Evolutionary conservation across 2,888 invertebrate genomes (phyloP).

Genomic region (Mythimna lalbum): DNA sequence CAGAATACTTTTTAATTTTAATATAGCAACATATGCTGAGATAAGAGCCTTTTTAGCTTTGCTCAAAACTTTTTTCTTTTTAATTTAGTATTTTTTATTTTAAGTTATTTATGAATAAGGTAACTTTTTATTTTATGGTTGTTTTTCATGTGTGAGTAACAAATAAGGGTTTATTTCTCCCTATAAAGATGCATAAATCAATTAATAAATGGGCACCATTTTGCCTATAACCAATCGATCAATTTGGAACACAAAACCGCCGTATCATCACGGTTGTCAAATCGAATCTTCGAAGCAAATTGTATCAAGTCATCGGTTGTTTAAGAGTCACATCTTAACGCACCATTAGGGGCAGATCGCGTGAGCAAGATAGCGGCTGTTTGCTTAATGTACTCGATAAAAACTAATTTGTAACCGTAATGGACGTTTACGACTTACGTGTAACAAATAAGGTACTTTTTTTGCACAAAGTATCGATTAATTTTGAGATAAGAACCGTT

Average conservation of each 20-base stretch:
- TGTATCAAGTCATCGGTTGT: conserved; percentile 84
- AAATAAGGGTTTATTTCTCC: too few relatives aligned
- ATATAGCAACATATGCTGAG: too few relatives aligned
- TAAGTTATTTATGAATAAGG: too few relatives aligned
- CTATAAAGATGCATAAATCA: not conserved
- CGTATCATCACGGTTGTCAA: conserved; percentile 66
- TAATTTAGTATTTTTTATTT: too few relatives aligned
- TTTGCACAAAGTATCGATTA: not conserved
- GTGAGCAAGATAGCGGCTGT: conserved; percentile 84
- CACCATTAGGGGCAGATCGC: conserved; percentile 87
- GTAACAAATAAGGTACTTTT: conserved; percentile 25
- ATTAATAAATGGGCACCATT: not conserved
- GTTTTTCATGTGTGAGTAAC: too few relatives aligned
- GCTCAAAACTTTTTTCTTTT: too few relatives aligned
- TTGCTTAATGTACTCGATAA: conserved; percentile 86
- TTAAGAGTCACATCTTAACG: conserved; percentile 84
- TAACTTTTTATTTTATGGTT: too few relatives aligned
- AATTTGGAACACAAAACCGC: conserved; percentile 52
- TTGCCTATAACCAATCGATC: conserved; percentile 12
- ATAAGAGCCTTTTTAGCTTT: too few relatives aligned
- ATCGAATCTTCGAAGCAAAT: conserved; percentile 75
- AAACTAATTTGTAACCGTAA: conserved; percentile 82
- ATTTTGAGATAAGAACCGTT: not conserved
- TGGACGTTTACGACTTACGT: conserved; percentile 27
- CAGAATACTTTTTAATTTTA: too few relatives aligned